Evolutionary conservation across 2,113 vertebrate genomes (phyloP).

Genomic region (Varanus salvator): DNA sequence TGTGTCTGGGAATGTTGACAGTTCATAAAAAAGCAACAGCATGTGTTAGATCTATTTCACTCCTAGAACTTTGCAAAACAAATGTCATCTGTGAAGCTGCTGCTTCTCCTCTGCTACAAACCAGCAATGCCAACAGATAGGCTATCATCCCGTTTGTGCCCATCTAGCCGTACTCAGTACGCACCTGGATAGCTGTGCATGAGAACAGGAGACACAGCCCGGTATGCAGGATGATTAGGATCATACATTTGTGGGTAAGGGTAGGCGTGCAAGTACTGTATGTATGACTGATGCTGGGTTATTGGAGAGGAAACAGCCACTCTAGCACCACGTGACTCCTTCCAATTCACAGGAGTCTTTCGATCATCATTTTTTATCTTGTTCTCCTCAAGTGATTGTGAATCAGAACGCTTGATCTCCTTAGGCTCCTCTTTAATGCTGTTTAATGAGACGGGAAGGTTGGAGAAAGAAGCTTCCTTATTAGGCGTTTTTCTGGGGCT

Average conservation of each 20-base stretch:
- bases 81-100: slow-evolving; percentile 44
- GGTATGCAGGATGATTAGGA: slow-evolving; percentile 88
- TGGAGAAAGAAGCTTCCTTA: slow-evolving; percentile 81
- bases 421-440: slow-evolving; percentile 88
- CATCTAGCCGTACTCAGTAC: slow-evolving; percentile 73
- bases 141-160: slow-evolving; percentile 23
- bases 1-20: slow-evolving; percentile 60
- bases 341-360: slow-evolving; percentile 87
- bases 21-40: slow-evolving; percentile 66
- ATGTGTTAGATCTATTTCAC: slow-evolving; percentile 65
- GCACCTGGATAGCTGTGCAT: slow-evolving; percentile 97
- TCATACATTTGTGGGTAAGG: slow-evolving; percentile 97
- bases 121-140: slow-evolving; percentile 31
- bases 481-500: slow-evolving; percentile 89
- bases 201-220: slow-evolving; percentile 93
- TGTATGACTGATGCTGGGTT: slow-evolving; percentile 94
- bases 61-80: slow-evolving; percentile 57
- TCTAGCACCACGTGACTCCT: slow-evolving; percentile 88
- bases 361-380: slow-evolving; percentile 85
- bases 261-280: slow-evolving; percentile 95
- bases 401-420: slow-evolving; percentile 85
- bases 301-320: slow-evolving; percentile 91
- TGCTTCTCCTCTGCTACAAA: slow-evolving; percentile 48
- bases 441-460: slow-evolving; percentile 80
- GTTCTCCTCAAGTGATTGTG: slow-evolving; percentile 82